Evolutionary conservation across 2,888 invertebrate genomes (phyloP).

Genomic region (Chrysolina oricalcia): DNA sequence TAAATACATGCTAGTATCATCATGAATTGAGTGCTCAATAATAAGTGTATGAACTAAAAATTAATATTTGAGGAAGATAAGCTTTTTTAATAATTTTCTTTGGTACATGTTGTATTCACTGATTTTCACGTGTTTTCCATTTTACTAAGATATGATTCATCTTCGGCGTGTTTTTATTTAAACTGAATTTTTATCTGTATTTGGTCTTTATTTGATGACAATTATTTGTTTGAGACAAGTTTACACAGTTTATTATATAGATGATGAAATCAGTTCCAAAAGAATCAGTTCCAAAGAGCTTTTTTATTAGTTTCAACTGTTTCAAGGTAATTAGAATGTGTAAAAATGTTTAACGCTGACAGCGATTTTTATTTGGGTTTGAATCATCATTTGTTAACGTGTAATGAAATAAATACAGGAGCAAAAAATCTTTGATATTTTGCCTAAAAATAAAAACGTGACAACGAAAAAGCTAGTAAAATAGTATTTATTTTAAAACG

Average conservation of each 20-base stretch:
- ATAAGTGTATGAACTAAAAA: neutral
- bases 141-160: neutral
- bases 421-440: too few species aligned
- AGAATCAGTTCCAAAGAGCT: too few species aligned
- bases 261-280: neutral
- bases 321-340: too few species aligned
- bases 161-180: neutral
- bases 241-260: neutral
- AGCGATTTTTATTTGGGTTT: too few species aligned
- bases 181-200: neutral
- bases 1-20: neutral
- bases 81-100: neutral
- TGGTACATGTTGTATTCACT: neutral
- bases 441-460: too few species aligned
- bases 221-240: neutral
- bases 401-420: too few species aligned
- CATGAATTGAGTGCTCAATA: neutral
- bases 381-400: too few species aligned
- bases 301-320: too few species aligned
- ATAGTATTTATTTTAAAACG: too few species aligned
- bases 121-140: neutral
- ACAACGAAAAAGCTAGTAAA: too few species aligned
- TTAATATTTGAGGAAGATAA: constrained; percentile 2
- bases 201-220: neutral
- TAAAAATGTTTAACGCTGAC: too few species aligned